Evolutionary conservation across 2,888 invertebrate species (phyloP), one percentile per base, ranked within the genome.

Genomic region (Drosophila colorata): DNA sequence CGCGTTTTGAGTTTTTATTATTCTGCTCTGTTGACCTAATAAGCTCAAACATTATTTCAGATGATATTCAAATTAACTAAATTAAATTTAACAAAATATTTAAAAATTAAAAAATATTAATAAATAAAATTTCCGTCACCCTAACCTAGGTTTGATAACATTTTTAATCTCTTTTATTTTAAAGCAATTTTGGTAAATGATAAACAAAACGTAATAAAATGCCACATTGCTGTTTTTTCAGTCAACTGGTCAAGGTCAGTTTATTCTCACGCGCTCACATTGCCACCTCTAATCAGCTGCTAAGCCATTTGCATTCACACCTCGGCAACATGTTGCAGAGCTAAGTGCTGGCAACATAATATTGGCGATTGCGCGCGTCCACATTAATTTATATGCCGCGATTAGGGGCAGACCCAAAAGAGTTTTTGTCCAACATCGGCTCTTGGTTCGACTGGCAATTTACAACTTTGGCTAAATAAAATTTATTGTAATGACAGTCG

Each of bases 401-500:
- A 81, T 81, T 80, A 77, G 73, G 65, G 65, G 58, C 74, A 64
- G 59, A 11, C 18, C 49, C 60, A 57, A 74, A 63, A 64, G 57
- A 51, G 40, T 51, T 57, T 46, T 64, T 52, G 73, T 49, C n/a
- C 55, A 53, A 52, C 59, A 49, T 49, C 43, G 41, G 56, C 25
- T 53, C 52, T 52, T 53, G 55, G 61, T 35, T 58, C 31, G 58
- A 51, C 40, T 51, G 46, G 48, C 63, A 59, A 69, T 55, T 77
- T 56, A 59, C 67, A 65, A 66, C 63, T 72, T 64, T 69, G 71
- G 61, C 72, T 63, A 71, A 75, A 73, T 71, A 57, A 87, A 80
- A 78, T 88, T 85, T 87, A 86, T 76, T 77, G 63, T 80, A 74
- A 74, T 70, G 78, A 75, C 84, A 77, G 78, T 64, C 53, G 80